Base-by-base conservation (phyloP, 2,888 invertebrate species). In the Rutpela maculata region DNA sequence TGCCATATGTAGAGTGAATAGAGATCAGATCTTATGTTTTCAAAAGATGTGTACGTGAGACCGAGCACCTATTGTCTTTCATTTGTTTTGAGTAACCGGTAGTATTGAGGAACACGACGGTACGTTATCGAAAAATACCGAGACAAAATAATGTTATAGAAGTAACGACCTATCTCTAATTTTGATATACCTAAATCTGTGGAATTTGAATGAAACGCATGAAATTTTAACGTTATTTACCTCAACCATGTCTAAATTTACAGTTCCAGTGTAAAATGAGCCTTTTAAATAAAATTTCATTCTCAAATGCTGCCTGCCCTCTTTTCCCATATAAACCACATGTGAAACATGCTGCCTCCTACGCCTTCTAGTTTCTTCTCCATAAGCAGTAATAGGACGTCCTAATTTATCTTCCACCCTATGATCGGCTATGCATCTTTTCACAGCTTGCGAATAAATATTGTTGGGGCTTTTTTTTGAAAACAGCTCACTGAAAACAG, bases 201-300 rank as follows among this genome's bases (percentile, higher is more conserved):
- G 22, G 4, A 26, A 26, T 26, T 26, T 26, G 22, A 26, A 26
- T 26, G 4, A 26, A 4, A 26, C 4, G 22, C 22, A 4, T 3
- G 22, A 26, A 26, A 1, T 26, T 26, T 26, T 26, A 26, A 26
- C 22, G 2, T 26, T 4, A 26, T 35, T 50, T 90, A 97, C 97
- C 92, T 96, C 93, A 88, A 93, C 92, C 91, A 97, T 95, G 90
- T 98, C 98, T 80, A 98, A 91, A 88, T 97, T 94, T 10, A 95
- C 98, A 70, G 96, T 95, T 55, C 94, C 98, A 86, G 94, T 95
- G 85, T 94, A 94, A 78, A 95, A 92, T 60, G 93, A 91, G 55
- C 98, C 98, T 90, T 97, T 95, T 76, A 98, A 92, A 87, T 98
- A 96, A 90, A 98, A 98, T 87, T 95, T 93, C 96, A 98, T 97